Evolutionary conservation across 2,113 vertebrate genomes (phyloP).

Genomic region (Zingel zingel): DNA sequence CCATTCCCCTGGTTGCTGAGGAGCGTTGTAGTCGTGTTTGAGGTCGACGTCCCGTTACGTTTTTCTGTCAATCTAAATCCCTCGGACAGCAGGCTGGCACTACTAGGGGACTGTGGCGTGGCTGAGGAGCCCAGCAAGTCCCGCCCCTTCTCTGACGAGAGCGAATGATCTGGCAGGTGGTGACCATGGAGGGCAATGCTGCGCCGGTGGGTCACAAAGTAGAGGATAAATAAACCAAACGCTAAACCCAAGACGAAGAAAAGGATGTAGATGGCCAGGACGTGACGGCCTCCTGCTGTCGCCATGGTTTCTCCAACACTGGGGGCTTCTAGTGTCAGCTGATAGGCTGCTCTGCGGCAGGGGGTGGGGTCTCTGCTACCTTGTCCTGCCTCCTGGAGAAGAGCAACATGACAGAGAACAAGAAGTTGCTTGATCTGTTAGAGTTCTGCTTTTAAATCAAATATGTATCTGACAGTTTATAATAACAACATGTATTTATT

Average conservation of each 20-base stretch:
- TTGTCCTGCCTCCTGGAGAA: slow-evolving; percentile 66
- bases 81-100: slow-evolving; percentile 82
- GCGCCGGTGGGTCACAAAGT: slow-evolving; percentile 30
- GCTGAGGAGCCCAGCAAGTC: slow-evolving; percentile 85
- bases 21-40: slow-evolving; percentile 65
- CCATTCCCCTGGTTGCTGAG: slow-evolving; percentile 87
- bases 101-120: slow-evolving; percentile 88
- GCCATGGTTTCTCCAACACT: slow-evolving; percentile 30
- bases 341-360: slow-evolving; percentile 85
- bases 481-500: background rate
- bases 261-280: slow-evolving; percentile 80
- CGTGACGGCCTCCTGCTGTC: slow-evolving; percentile 48
- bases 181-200: slow-evolving; percentile 12
- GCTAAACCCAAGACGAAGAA: slow-evolving; percentile 71
- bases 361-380: slow-evolving; percentile 69
- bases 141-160: slow-evolving; percentile 80
- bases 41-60: slow-evolving; percentile 82
- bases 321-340: slow-evolving; percentile 78
- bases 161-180: slow-evolving; percentile 64
- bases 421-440: background rate
- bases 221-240: slow-evolving; percentile 45
- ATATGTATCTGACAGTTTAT: background rate
- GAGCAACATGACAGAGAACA: slow-evolving; percentile 8
- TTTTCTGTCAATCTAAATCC: slow-evolving; percentile 84
- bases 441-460: background rate